A percentile compares a stretch with the other conserved stretches of the same genome.
phyloP scores from a whole-genome alignment of 1,140 invertebrate species.

The Zaprionus capensis region DNA sequence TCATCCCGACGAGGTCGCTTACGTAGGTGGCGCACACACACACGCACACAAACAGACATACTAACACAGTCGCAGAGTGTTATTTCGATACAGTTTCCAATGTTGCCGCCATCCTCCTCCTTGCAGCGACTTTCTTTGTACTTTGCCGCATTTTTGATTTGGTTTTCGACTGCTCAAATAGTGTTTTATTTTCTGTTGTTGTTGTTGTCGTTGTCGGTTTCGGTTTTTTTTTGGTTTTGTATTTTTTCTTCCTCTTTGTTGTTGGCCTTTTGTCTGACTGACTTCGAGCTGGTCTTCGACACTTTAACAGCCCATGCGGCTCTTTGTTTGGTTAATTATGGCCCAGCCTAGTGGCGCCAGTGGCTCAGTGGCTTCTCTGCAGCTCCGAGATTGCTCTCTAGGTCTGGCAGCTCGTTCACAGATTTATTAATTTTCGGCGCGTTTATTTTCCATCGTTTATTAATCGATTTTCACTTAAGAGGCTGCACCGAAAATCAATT shows the following conservation, averaged over 20 bases:
- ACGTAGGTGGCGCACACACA: constrained; percentile 58
- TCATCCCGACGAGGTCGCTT: constrained; percentile 13
- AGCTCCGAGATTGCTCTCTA: constrained; percentile 1
- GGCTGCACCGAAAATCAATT: constrained; percentile 64
- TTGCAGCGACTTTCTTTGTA: constrained; percentile 57
- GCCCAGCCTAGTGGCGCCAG: constrained; percentile 68
- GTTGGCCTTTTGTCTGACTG: constrained; percentile 53
- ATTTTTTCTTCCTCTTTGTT: constrained; percentile 10
- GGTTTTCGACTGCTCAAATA: constrained; percentile 69
- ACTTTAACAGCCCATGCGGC: constrained; percentile 73
- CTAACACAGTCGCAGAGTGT: neutral
- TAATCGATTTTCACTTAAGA: constrained; percentile 69
- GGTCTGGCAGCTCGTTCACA: constrained; percentile 41
- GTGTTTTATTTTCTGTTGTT: constrained; percentile 41
- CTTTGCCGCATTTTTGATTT: constrained; percentile 79
- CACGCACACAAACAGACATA: constrained; percentile 12
- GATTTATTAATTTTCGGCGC: constrained; percentile 66
- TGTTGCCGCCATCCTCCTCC: constrained; percentile 39
- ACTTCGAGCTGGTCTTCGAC: constrained; percentile 62
- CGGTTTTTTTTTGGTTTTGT: constrained; percentile 28
- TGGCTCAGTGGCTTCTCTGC: neutral
- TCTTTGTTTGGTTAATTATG: constrained; percentile 80
- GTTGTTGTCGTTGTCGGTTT: constrained; percentile 28
- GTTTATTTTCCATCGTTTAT: constrained; percentile 52
- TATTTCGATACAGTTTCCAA: constrained; percentile 78